A percentile compares a stretch with the other conserved stretches of the same genome.
These are phyloP conservation scores for Lepilemur ruficaudatus DNA, from an alignment of 2,797 vertebrate species.

Conservation along the genomic window DNA sequence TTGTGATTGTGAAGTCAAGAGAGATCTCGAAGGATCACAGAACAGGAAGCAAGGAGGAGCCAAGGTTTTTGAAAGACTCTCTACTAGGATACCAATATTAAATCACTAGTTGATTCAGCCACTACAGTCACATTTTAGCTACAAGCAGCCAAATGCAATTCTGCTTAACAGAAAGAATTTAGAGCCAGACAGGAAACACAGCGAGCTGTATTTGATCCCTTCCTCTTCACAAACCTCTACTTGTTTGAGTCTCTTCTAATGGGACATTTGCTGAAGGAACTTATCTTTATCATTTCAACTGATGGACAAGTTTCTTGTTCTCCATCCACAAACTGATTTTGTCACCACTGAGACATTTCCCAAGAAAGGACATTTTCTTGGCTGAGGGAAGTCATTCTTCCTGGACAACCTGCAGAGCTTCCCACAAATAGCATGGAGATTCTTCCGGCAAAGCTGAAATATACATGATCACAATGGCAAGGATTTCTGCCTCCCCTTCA, in stretches of 20 bases:
- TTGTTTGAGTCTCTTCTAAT: background rate
- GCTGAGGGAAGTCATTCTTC: constrained; percentile 62
- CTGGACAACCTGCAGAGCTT: constrained; percentile 54
- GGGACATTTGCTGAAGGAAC: background rate
- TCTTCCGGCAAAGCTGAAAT: constrained; percentile 55
- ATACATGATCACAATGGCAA: constrained; percentile 61
- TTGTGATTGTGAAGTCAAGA: constrained; percentile 23
- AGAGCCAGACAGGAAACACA: background rate
- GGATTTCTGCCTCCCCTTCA: constrained; percentile 67
- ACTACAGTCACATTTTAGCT: background rate
- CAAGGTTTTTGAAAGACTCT: constrained; percentile 17
- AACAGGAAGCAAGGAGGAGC: background rate
- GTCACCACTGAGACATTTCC: constrained; percentile 18
- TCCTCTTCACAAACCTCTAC: constrained; percentile 16
- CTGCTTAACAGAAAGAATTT: background rate
- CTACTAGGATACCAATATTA: background rate
- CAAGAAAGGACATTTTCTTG: constrained; percentile 43
- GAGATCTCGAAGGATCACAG: background rate
- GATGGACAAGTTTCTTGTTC: constrained; percentile 19
- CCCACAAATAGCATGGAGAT: constrained; percentile 55
- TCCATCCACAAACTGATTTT: constrained; percentile 48
- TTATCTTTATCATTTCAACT: constrained; percentile 50
- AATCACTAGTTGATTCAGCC: background rate
- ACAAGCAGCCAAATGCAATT: background rate
- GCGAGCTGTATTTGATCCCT: background rate